A percentile compares a stretch with the other conserved stretches of the same genome.
These are phyloP conservation scores for Pimpla rufipes DNA, from an alignment of 2,888 invertebrate genomes.

Conservation along the genomic window DNA sequence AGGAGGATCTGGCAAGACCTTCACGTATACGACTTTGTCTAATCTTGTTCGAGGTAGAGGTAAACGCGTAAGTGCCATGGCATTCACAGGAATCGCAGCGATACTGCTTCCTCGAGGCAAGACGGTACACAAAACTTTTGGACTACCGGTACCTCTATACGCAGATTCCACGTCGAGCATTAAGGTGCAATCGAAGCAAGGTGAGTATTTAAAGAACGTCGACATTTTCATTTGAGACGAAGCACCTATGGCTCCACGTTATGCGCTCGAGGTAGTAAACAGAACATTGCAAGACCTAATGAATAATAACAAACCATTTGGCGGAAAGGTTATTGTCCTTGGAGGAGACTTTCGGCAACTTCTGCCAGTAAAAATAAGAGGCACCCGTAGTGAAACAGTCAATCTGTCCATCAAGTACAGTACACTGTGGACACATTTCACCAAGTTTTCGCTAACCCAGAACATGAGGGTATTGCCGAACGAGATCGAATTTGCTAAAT, in stretches of 20 bases:
- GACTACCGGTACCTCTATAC: conserved; percentile 72
- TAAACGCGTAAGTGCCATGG: conserved; percentile 70
- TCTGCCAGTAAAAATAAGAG: conserved; percentile 48
- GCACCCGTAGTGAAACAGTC: conserved; percentile 60
- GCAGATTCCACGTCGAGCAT: conserved; percentile 56
- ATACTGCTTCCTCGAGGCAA: conserved; percentile 78
- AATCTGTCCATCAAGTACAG: conserved; percentile 69
- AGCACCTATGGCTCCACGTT: conserved; percentile 70
- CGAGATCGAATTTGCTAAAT: conserved; percentile 68
- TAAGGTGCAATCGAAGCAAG: conserved; percentile 67
- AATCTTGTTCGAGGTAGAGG: conserved; percentile 57
- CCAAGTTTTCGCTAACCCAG: conserved; percentile 65
- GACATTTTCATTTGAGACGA: conserved; percentile 72
- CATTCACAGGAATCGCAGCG: conserved; percentile 80
- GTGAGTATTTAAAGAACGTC: conserved; percentile 57
- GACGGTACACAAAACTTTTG: conserved; percentile 80
- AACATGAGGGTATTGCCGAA: conserved; percentile 67
- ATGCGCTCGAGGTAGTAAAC: conserved; percentile 70
- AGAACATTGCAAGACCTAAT: conserved; percentile 69
- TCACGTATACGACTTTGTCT: conserved; percentile 75
- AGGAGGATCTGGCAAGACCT: conserved; percentile 68
- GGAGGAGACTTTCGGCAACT: conserved; percentile 66
- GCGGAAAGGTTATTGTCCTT: conserved; percentile 70
- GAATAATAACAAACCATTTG: conserved; percentile 70
- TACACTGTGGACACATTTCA: conserved; percentile 67